Base-by-base conservation (phyloP, 1,140 invertebrate species). In the Aphaenogaster floridana region DNA sequence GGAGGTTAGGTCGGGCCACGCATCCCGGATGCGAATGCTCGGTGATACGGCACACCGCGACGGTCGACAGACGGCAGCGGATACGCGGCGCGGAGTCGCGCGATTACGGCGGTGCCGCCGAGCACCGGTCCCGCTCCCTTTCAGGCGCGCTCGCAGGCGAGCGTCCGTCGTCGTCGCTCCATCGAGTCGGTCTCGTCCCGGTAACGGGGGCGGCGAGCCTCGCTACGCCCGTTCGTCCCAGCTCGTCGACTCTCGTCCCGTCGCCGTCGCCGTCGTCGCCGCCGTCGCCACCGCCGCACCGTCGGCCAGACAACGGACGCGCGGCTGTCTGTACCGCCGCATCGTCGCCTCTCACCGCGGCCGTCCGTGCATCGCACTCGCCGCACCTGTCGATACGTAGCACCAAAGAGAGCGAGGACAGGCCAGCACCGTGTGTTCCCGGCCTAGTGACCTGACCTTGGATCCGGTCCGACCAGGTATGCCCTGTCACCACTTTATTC, bases 401-500 rank as follows among this genome's bases (percentile, higher is more conserved):
- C 34, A 9, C 0, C 69, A 13, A 89, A 17, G 71, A 54, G 77
- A 80, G 48, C 64, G 80, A 69, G 48, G 54, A 87, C 57, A 59
- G 61, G 28, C 72, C 81, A 77, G 59, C 63, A 78, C 42, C 59
- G 83, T 79, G 85, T 86, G 86, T 86, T 76, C 90, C 91, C 91
- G 92, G 90, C 92, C 93, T 92, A 93, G 88, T 94, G 90, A 94
- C 93, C 93, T 92, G 93, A 94, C 93, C 94, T 94, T 94, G 93
- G 92, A 89, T 93, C 92, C 92, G 86, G 90, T 86, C 89, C 81
- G 92, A 94, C 91, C 92, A 94, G 93, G 94, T 94, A 88, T 88
- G 92, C 80, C 28, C 61, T 86, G 59, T 71, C 61, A 66, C 50
- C 21, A 1, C 13, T 28, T 81, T 66, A 68, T 9, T 45, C 72